Evolutionary conservation across 2,888 invertebrate species (phyloP), one percentile per base, ranked within the genome.

Genomic region (Ornithoptera priamus): DNA sequence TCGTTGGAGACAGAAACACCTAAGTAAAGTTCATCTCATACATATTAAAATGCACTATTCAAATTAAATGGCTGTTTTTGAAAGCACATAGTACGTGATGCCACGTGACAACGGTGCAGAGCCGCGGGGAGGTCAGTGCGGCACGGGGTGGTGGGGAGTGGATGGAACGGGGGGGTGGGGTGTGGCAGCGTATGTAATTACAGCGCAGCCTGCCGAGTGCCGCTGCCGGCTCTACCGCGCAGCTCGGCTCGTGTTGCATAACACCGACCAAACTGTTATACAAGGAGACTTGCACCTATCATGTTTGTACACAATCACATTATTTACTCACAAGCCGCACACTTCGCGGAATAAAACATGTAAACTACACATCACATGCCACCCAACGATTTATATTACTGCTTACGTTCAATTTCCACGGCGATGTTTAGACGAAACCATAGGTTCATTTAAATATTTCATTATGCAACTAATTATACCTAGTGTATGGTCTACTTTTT

Each of bases 171-270:
- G 75, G 75, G 70, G 71, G 42, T 73, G 72, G 70, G 71, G 69
- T 53, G 71, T 73, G 76, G 78, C 77, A 80, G 87, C 82, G 80
- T 89, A 86, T 85, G 87, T 85, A 88, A 89, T 89, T 89, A 89
- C 88, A 86, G 80, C 70, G 76, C 78, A 80, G 81, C 76, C 79
- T 81, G 81, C 78, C 78, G 77, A 71, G 76, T 75, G 75, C 76
- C 72, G 76, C 73, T 69, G 70, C 72, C 66, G 62, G 66, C 57
- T 67, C 67, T 22, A 56, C 62, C 62, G 56, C 62, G 50, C 77
- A 72, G 76, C 76, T 80, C 81, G 81, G 75, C 79, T 86, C 86
- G 70, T 73, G 76, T 90, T 90, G 87, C 90, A 89, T 88, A 88
- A 90, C 85, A 83, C 75, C 79, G 75, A 72, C 76, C 81, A 73